Conservation (phyloP, 64 coral and sea anemone species). For the Montipora sp. region DNA sequence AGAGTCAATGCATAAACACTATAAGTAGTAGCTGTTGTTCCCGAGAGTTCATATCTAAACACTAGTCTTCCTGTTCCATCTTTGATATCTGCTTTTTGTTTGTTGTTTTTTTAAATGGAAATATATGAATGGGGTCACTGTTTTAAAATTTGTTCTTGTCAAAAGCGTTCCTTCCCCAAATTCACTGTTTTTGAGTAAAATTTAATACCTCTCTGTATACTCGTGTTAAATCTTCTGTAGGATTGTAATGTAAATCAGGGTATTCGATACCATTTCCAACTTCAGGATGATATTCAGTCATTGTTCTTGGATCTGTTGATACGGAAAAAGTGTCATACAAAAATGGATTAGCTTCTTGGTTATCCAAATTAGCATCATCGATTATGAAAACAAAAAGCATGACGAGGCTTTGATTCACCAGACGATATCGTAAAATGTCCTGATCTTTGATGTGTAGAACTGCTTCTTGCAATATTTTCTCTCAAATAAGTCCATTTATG, state of each 20-base stretch:
- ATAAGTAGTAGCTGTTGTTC: neutral
- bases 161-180: neutral
- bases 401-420: neutral
- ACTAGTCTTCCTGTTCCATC: neutral
- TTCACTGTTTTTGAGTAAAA: neutral
- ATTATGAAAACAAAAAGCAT: no score
- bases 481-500: neutral
- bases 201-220: no score
- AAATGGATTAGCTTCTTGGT: no score
- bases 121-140: neutral
- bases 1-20: neutral
- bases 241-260: no score
- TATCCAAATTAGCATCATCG: no score
- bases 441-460: neutral
- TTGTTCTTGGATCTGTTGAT: no score
- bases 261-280: no score
- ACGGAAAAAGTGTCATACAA: no score
- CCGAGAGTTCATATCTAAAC: neutral
- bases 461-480: neutral
- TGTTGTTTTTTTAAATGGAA: neutral
- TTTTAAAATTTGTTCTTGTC: neutral
- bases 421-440: conserved; percentile 16
- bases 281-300: no score
- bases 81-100: conserved; percentile 7
- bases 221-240: no score